Evolutionary conservation across 2,113 vertebrate species (phyloP), one percentile per base, ranked within the genome.

Genomic region (Entelurus aequoreus): DNA sequence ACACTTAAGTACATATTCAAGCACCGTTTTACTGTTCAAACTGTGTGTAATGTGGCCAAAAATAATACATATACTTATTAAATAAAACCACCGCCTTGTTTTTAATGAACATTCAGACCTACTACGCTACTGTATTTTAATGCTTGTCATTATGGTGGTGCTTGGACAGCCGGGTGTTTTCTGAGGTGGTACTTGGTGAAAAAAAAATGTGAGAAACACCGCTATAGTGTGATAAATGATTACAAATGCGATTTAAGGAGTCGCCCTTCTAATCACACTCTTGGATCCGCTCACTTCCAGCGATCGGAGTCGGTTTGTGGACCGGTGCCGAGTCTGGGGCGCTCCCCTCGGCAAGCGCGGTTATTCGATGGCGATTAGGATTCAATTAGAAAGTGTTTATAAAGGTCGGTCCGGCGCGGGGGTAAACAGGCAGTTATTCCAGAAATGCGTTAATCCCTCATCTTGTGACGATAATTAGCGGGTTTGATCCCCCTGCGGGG

Each of bases 381-480:
- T 94, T 97, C 95, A 95, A 99, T 99, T 97, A 97, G 91, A 95
- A 98, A 94, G 93, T 90, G 93, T 95, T 98, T 97, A 96, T 93
- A 91, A 90, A 81, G 81, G 91, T 68, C 76, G 88, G 84, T 13
- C 87, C 92, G 93, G 89, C 82, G 82, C 82, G 86, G 89, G 91
- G 90, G 92, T 95, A 97, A 96, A 95, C 94, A 97, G 92, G 85
- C 93, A 96, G 92, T 91, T 96, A 98, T 98, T 96, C 87, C 93
- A 98, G 94, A 94, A 96, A 99, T 98, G 95, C 91, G 87, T 74
- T 98, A 99, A 99, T 97, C 96, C 94, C 84, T 86, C 91, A 91
- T 94, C 97, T 97, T 99, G 94, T 99, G 97, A 98, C 94, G 92
- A 93, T 95, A 93, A 95, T 97, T 94, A 97, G 90, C 84, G 87